phyloP scores from a whole-genome alignment of 1,140 invertebrate genomes.

The Scaptomyza pallida region DNA sequence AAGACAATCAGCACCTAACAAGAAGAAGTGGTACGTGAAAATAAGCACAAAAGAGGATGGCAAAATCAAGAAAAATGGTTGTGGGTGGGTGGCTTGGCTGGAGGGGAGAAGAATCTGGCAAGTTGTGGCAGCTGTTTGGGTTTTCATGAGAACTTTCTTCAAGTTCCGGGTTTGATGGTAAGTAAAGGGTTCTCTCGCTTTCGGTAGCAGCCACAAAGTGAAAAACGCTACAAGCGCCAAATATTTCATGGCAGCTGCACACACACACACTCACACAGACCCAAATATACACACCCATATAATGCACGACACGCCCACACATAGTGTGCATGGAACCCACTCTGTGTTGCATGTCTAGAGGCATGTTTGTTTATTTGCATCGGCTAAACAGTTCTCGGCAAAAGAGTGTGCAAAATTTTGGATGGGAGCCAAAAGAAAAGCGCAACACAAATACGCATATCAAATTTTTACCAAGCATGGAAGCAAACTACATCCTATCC shows the following conservation, averaged over 20 bases:
- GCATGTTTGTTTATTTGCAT: slow-evolving; percentile 69
- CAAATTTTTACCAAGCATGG: slow-evolving; percentile 62
- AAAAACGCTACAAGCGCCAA: slow-evolving; percentile 73
- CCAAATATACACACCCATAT: too few relatives aligned
- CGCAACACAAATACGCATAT: slow-evolving; percentile 79
- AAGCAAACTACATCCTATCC: slow-evolving; percentile 28
- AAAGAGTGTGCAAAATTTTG: slow-evolving; percentile 62
- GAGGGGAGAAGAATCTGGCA: neutral
- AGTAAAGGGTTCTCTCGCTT: slow-evolving; percentile 15
- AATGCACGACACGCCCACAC: neutral
- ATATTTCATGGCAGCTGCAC: slow-evolving; percentile 69
- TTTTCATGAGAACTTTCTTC: slow-evolving; percentile 52
- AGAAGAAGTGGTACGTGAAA: neutral
- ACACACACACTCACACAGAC: slow-evolving; percentile 10
- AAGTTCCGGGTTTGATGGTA: slow-evolving; percentile 44
- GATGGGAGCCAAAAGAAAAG: slow-evolving; percentile 65
- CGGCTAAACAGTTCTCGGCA: slow-evolving; percentile 58
- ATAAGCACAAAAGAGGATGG: neutral
- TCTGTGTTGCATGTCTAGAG: slow-evolving; percentile 16
- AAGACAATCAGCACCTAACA: slow-evolving; percentile 20
- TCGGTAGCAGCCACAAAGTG: slow-evolving; percentile 53
- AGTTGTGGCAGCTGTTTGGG: slow-evolving; percentile 43
- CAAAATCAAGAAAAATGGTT: neutral
- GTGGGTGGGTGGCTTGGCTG: too few relatives aligned
- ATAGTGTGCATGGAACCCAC: slow-evolving; percentile 6